These are phyloP conservation scores for Anabas testudineus DNA, from an alignment of 2,797 vertebrate species.

Conservation along the genomic window DNA sequence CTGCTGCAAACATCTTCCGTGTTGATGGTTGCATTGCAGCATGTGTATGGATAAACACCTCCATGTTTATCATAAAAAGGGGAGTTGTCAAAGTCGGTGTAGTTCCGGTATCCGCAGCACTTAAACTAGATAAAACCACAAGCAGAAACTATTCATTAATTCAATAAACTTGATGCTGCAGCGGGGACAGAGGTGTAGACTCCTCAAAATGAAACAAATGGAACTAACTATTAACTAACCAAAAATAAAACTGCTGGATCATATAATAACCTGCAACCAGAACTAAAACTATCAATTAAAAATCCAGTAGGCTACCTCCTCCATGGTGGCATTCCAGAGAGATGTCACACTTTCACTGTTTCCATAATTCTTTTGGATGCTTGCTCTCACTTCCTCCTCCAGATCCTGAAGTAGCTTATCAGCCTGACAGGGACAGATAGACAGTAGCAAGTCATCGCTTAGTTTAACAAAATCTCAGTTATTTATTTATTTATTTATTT, in stretches of 20 bases:
- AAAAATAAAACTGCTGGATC: neutral
- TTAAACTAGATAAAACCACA: slow-evolving; percentile 68
- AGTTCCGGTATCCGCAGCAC: slow-evolving; percentile 83
- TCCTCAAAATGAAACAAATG: no score
- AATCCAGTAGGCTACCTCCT: slow-evolving; percentile 56
- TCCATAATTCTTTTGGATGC: slow-evolving; percentile 67
- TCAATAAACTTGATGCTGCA: neutral
- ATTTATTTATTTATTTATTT: neutral
- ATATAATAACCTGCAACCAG: neutral
- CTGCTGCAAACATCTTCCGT: accelerated
- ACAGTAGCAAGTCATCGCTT: neutral
- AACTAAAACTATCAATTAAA: neutral
- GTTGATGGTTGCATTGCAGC: slow-evolving; percentile 36
- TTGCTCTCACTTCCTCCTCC: slow-evolving; percentile 16
- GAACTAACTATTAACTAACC: neutral
- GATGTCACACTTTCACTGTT: neutral
- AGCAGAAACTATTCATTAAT: slow-evolving; percentile 8
- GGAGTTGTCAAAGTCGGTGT: slow-evolving; percentile 79
- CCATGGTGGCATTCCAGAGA: slow-evolving; percentile 82
- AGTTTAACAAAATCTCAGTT: neutral
- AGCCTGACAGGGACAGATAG: slow-evolving; percentile 61
- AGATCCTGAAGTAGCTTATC: slow-evolving; percentile 58
- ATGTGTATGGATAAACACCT: slow-evolving; percentile 53
- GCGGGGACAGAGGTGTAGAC: neutral
- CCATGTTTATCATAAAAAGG: accelerated